Evolutionary conservation across 2,888 invertebrate genomes (phyloP), one percentile per base, ranked within the genome.

Genomic region (Periphyllus acericola): DNA sequence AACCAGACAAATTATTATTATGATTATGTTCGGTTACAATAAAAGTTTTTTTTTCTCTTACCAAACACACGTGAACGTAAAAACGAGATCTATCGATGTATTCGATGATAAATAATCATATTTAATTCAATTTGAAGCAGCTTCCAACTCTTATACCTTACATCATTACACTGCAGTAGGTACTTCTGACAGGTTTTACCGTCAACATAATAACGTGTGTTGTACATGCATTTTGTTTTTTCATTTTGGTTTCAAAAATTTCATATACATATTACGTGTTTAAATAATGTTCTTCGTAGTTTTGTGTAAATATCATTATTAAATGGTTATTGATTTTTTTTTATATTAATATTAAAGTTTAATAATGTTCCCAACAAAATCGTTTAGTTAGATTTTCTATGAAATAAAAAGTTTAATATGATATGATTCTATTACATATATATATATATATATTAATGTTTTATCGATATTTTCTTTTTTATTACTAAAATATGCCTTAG

Each of bases 1-100:
- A 60, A 55, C 40, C 19, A 36, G 9, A 81, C 36, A 66, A 81
- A 81, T 40, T 66, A 81, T 81, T 19, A 81, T 40, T 81, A 81
- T 81, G 40, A 68, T 81, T 79, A 46, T 46, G 46, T 40, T 79
- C 34, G 34, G 40, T 5, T 29, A 68, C 68, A 68, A 79, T 40
- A 68, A 66, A 40, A 80, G 40, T 40, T 68, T 29, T 40, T 81
- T 46, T 14, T 46, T 46, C 11, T 46, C 14, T 46, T 46, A 46
- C 46, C 14, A 9, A 25, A 29, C 5, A 46, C 14, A 5, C 8
- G 1, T 1, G 9, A 6, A 66, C n/a, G 36, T 36, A 66, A 80
- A 17, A 80, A 36, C 25, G 34, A 79, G 55, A 79, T 60, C 6
- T 17, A 34, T 34, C 9, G 25, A 34, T 34, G 55, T 60, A 0